A percentile compares a stretch with the other conserved stretches of the same genome.
These are phyloP conservation scores for Spheniscus mendiculus DNA, from an alignment of 2,113 vertebrate genomes.

Conservation along the genomic window DNA sequence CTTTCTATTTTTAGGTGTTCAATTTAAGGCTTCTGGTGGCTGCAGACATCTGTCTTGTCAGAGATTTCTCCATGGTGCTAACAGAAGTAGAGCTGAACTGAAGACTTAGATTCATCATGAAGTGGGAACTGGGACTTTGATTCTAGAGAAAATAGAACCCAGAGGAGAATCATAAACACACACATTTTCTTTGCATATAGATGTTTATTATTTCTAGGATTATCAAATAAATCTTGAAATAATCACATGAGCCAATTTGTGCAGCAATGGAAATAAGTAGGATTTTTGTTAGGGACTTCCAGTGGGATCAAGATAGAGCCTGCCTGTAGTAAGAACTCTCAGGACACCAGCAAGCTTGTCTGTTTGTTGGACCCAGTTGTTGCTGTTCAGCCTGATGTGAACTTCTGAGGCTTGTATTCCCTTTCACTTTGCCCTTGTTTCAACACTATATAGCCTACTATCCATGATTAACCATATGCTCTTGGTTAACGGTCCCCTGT, in stretches of 20 bases:
- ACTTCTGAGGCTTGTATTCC: background rate
- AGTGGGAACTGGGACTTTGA: constrained; percentile 23
- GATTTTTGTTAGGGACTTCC: background rate
- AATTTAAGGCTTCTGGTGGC: constrained; percentile 52
- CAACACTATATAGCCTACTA: background rate
- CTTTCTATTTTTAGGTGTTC: constrained; percentile 49
- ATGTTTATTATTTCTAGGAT: background rate
- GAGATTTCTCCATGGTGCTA: constrained; percentile 51
- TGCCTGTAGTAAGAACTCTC: background rate
- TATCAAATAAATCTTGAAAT: background rate
- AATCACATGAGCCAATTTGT: background rate
- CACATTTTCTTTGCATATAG: constrained; percentile 12
- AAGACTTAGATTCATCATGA: constrained; percentile 32
- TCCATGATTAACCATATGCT: background rate
- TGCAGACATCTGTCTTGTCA: constrained; percentile 58
- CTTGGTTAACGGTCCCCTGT: background rate
- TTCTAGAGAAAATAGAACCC: constrained; percentile 45
- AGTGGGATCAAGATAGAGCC: background rate
- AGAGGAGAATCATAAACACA: constrained; percentile 19
- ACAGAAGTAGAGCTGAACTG: constrained; percentile 28
- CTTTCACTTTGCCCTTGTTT: background rate
- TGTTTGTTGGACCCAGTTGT: background rate
- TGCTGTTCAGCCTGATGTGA: background rate
- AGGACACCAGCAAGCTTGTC: background rate
- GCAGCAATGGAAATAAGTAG: background rate